Percentiles rank a stretch among this genome's conserved stretches.
Evolutionary conservation across 2,797 vertebrate genomes (phyloP).

Genomic region (Neopelma chrysocephalum): DNA sequence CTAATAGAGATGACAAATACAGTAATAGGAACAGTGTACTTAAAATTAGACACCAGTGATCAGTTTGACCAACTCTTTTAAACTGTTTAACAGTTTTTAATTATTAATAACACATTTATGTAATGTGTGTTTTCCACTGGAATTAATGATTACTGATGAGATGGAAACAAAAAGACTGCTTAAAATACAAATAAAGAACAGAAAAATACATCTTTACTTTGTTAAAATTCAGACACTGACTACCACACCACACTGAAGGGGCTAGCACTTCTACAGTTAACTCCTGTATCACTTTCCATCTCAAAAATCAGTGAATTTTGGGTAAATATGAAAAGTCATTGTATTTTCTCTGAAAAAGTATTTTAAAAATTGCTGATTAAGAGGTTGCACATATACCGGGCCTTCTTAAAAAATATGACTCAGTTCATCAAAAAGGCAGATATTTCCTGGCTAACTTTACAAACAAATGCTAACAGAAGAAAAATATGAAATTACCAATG

Average conservation of each 20-base stretch:
- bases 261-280: background rate
- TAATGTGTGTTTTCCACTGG: slow-evolving; percentile 17
- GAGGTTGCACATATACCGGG: background rate
- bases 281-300: background rate
- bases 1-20: slow-evolving; percentile 11
- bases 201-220: background rate
- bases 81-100: slow-evolving; percentile 11
- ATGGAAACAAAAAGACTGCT: slow-evolving; percentile 49
- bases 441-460: background rate
- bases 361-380: background rate
- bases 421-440: background rate
- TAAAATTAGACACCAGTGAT: slow-evolving; percentile 48
- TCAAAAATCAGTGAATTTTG: background rate
- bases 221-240: background rate
- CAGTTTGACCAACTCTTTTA: slow-evolving; percentile 55
- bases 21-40: background rate
- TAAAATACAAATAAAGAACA: slow-evolving; percentile 45
- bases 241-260: background rate
- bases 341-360: background rate
- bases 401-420: background rate
- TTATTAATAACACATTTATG: slow-evolving; percentile 40
- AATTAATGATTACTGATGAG: slow-evolving; percentile 34
- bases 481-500: background rate
- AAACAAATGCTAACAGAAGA: background rate
- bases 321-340: background rate